Evolutionary conservation across 2,797 vertebrate genomes (phyloP).

Genomic region (Paguma larvata): DNA sequence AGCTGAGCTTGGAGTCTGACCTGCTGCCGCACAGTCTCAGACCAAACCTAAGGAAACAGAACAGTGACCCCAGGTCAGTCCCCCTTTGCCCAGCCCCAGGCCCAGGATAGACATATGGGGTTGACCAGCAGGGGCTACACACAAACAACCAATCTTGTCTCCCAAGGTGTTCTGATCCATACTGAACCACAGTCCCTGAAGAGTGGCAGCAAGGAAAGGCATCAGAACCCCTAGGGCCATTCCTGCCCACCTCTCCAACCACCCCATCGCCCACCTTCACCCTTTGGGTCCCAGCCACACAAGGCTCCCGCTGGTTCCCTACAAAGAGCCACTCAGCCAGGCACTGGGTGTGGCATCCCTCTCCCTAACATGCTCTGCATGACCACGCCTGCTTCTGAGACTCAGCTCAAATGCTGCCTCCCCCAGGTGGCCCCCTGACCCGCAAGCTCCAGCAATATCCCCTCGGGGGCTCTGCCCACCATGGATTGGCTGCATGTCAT

Average conservation of each 20-base stretch:
- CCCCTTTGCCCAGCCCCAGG: not conserved
- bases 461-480: not conserved
- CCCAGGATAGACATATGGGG: not conserved
- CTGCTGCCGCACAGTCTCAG: not conserved
- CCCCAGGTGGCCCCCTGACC: not conserved
- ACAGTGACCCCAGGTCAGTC: no score
- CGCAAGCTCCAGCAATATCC: not conserved
- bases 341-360: accelerated
- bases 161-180: not conserved
- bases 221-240: not conserved
- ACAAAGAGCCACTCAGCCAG: not conserved
- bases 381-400: not conserved
- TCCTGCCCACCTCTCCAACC: not conserved
- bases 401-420: not conserved
- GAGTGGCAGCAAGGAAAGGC: not conserved
- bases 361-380: not conserved
- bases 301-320: not conserved
- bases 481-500: not conserved
- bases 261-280: not conserved
- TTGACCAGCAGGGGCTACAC: not conserved
- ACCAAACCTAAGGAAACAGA: not conserved
- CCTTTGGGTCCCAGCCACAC: not conserved
- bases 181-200: not conserved
- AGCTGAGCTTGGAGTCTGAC: not conserved
- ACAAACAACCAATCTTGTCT: not conserved